Evolutionary conservation across 2,113 vertebrate genomes (phyloP), one percentile per base, ranked within the genome.

Genomic region (Plecotus auritus): DNA sequence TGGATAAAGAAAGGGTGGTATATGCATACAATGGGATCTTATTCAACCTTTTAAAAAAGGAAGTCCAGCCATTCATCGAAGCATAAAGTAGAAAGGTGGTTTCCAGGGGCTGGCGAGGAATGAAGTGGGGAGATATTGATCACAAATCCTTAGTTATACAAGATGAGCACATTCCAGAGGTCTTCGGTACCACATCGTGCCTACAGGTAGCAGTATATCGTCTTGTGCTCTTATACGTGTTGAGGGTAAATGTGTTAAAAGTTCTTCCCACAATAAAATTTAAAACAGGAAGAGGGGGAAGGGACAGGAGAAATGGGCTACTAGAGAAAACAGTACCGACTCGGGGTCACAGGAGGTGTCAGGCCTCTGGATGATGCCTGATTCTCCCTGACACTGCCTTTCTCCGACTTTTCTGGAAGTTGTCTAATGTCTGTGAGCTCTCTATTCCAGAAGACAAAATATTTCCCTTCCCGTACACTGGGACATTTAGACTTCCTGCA

Each of bases 11-110:
- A 78, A 40, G 45, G 23, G 28, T 59, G 37, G 11, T 35, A 1
- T 8, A 5, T 4, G 5, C 0, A 1, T 5, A 18, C 32, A 72
- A 2, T 0, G 2, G 76, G 18, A 11, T 54, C 28, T 47, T 40
- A 49, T 22, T 47, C 30, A 69, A 18, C 40, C 69, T 67, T n/a
- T n/a, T 26, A 45, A 69, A 17, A 54, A 8, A 45, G 73, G 37
- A 84, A 80, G 18, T 45, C 9, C 22, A 35, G 7, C 14, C 26
- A 0, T 20, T 37, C 20, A 28, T 30, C 13, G 12, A 77, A 22
- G 37, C 28, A 2, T 42, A 42, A 59, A 49, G n/a, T 1, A 16
- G n/a, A 16, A 8, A 4, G 0, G 61, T 20, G 5, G 42, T 16
- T 22, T 23, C 20, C 16, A 3, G 81, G 45, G 23, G 28, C 1